Percentiles rank a stretch among this genome's conserved stretches.
phyloP scores from a whole-genome alignment of 1,140 invertebrate species.

The Aphaenogaster rudis region DNA sequence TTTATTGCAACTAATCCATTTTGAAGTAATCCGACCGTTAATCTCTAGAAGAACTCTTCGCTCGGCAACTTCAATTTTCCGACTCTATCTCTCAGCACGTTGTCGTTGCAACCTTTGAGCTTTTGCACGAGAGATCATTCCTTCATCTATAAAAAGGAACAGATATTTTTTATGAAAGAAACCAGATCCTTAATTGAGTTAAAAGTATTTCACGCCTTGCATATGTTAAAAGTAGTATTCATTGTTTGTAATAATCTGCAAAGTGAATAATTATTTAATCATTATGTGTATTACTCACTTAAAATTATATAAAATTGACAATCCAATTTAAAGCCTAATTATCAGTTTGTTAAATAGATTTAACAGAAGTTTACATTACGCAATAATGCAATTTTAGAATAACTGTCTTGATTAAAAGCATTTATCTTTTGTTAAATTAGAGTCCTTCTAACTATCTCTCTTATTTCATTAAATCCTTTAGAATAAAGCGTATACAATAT shows the following conservation, averaged over 20 bases:
- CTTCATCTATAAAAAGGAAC: neutral
- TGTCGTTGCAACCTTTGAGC: constrained; percentile 11
- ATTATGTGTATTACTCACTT: neutral
- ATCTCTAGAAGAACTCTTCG: constrained; percentile 41
- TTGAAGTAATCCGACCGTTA: constrained; percentile 46
- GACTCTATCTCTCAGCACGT: constrained; percentile 22
- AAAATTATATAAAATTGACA: neutral
- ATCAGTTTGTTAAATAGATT: neutral
- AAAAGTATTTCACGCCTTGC: neutral
- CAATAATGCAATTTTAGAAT: neutral
- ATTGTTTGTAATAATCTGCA: neutral
- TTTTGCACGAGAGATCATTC: constrained; percentile 8
- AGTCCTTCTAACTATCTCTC: neutral
- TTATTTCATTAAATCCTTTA: constrained; percentile 1
- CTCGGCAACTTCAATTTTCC: constrained; percentile 54
- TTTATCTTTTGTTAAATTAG: neutral
- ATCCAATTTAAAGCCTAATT: neutral
- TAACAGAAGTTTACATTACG: neutral
- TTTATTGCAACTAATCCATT: constrained; percentile 73
- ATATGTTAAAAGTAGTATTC: neutral
- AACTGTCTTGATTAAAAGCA: neutral
- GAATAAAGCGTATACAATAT: neutral
- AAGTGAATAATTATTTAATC: neutral
- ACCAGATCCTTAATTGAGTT: neutral
- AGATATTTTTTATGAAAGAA: neutral